Evolutionary conservation across 1,140 invertebrate species (phyloP).

Genomic region (Meloidogyne floridensis): DNA sequence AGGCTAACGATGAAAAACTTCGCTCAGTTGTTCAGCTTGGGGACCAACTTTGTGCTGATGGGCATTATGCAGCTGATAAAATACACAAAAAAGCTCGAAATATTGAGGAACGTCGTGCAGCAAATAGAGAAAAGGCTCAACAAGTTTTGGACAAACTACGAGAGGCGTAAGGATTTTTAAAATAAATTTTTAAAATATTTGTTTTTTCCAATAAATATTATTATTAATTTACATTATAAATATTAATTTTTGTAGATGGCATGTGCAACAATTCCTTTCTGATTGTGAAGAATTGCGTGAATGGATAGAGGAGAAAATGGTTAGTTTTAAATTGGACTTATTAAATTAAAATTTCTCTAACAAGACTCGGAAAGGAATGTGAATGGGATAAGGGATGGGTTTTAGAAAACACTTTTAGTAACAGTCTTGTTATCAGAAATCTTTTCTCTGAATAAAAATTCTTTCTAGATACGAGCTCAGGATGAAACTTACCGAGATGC

Average conservation of each 20-base stretch:
- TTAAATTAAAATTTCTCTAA: not conserved
- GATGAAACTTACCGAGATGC: conserved; percentile 85
- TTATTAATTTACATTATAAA: not conserved
- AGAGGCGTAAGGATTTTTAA: conserved; percentile 74
- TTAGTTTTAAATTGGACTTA: not conserved
- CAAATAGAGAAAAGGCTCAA: conserved; percentile 78
- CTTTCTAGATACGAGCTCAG: conserved; percentile 96
- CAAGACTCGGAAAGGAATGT: too few relatives aligned
- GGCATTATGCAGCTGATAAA: conserved; percentile 76
- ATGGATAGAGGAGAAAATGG: conserved; percentile 76
- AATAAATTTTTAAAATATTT: conserved; percentile 83
- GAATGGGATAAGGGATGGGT: too few relatives aligned
- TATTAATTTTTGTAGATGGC: conserved; percentile 12
- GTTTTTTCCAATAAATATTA: not conserved
- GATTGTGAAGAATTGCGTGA: conserved; percentile 84
- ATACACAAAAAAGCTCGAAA: conserved; percentile 92
- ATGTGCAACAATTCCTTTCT: conserved; percentile 68
- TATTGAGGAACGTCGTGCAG: conserved; percentile 81
- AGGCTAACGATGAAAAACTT: conserved; percentile 99
- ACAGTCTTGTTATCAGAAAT: not conserved
- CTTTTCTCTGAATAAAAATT: conserved; percentile 69
- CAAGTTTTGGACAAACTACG: conserved; percentile 82
- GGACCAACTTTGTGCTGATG: conserved; percentile 76
- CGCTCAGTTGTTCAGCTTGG: conserved; percentile 91
- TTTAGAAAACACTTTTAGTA: too few relatives aligned